Evolutionary conservation across 2,797 vertebrate species (phyloP).

Genomic region (Microchirus variegatus): DNA sequence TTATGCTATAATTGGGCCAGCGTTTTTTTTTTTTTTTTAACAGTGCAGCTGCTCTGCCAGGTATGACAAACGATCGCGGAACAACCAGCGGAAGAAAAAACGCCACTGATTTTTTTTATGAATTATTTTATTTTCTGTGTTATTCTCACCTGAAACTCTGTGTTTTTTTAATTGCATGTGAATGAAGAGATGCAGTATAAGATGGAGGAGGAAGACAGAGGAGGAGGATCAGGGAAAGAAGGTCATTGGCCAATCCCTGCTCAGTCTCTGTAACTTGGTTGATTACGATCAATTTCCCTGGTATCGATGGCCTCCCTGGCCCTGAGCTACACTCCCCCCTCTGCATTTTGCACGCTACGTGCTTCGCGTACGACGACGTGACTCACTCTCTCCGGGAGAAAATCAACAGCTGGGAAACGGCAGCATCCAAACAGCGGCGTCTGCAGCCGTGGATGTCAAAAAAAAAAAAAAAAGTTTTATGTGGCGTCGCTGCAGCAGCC

Average conservation of each 20-base stretch:
- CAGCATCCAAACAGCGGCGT: background rate
- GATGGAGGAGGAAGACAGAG: constrained; percentile 58
- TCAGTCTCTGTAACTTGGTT: constrained; percentile 84
- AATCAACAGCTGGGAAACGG: constrained; percentile 60
- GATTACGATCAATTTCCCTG: constrained; percentile 88
- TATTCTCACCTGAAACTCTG: background rate
- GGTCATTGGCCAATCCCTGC: constrained; percentile 76
- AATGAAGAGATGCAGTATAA: constrained; percentile 41
- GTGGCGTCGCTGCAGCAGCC: constrained; percentile 62
- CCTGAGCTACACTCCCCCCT: constrained; percentile 82
- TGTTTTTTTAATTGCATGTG: constrained; percentile 25
- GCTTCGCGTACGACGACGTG: constrained; percentile 84
- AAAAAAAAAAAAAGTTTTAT: constrained; percentile 64
- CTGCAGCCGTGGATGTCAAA: too few relatives aligned
- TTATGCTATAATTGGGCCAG: constrained; percentile 89
- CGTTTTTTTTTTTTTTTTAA: too few relatives aligned
- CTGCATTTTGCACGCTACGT: constrained; percentile 84
- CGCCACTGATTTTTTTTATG: constrained; percentile 46
- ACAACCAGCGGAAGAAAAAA: constrained; percentile 62
- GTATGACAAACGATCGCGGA: constrained; percentile 83
- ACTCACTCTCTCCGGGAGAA: constrained; percentile 69
- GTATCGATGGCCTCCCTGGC: constrained; percentile 84
- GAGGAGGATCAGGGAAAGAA: constrained; percentile 64
- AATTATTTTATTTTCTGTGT: constrained; percentile 32
- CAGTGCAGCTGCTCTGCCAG: constrained; percentile 83